Conservation (phyloP, 2,888 invertebrate genomes). For the Gnatocerus cornutus region DNA sequence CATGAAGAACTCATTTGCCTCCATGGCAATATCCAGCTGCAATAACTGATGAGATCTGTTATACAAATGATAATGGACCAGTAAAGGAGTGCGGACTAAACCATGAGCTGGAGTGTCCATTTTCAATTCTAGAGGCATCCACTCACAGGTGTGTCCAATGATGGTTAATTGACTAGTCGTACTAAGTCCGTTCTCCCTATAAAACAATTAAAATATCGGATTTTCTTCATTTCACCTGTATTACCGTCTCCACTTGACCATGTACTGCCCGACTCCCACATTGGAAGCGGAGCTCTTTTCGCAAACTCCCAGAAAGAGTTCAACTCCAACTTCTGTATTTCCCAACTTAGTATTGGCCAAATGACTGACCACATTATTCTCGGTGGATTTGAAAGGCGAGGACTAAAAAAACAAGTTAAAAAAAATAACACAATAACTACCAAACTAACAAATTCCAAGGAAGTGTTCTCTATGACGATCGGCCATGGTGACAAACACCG, state of each 20-base stretch:
- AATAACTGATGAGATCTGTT: constrained; percentile 83
- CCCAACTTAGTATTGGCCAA: constrained; percentile 69
- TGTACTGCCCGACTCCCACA: constrained; percentile 73
- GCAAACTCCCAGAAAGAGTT: constrained; percentile 72
- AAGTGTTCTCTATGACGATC: constrained; percentile 78
- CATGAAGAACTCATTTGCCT: constrained; percentile 93
- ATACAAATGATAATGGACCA: constrained; percentile 80
- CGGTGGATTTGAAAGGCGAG: constrained; percentile 60
- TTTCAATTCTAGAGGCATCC: constrained; percentile 77
- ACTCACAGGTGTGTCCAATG: constrained; percentile 74
- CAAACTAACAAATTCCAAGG: constrained; percentile 75
- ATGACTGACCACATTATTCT: constrained; percentile 64
- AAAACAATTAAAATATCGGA: not conserved
- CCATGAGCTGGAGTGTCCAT: constrained; percentile 83
- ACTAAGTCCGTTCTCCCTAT: constrained; percentile 61
- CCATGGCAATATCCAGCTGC: constrained; percentile 83
- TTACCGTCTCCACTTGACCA: constrained; percentile 75
- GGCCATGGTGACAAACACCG: constrained; percentile 82
- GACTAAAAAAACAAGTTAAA: constrained; percentile 52
- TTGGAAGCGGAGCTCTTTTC: constrained; percentile 69
- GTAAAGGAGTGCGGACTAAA: constrained; percentile 81
- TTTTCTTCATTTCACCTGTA: no score
- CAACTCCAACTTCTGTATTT: constrained; percentile 73
- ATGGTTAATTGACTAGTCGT: constrained; percentile 63
- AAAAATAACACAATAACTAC: not conserved